Evolutionary conservation across 2,113 vertebrate genomes (phyloP).

Genomic region (Ranitomeya variabilis): DNA sequence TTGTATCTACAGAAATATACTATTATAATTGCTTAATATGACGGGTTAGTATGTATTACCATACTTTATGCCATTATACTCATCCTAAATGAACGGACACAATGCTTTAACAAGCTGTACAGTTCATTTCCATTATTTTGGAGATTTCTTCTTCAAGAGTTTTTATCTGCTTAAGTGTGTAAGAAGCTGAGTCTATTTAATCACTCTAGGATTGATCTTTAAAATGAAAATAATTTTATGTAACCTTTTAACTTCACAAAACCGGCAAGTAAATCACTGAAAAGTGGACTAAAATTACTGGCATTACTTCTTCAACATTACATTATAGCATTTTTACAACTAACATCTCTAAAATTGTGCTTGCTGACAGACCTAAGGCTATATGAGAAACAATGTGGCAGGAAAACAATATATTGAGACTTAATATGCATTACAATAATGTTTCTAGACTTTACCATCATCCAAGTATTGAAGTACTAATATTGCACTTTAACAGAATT

Average conservation of each 20-base stretch:
- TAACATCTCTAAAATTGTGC: not conserved
- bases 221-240: not conserved
- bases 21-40: no score
- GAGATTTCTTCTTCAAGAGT: no score
- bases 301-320: not conserved
- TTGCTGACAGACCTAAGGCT: not conserved
- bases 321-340: not conserved
- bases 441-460: not conserved
- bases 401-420: not conserved
- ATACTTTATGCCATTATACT: no score
- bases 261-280: not conserved
- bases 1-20: no score
- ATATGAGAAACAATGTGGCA: not conserved
- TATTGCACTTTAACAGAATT: not conserved
- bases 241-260: not conserved
- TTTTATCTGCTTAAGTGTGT: no score
- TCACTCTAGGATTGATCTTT: not conserved
- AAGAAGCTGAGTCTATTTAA: not conserved
- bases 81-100: not conserved
- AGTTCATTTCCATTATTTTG: not conserved
- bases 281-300: not conserved
- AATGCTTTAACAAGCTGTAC: not conserved
- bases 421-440: constrained; percentile 4
- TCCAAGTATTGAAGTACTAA: not conserved
- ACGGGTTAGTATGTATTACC: no score